Base-by-base conservation (phyloP, 2,797 vertebrate genomes). In the Pristis pectinata region DNA sequence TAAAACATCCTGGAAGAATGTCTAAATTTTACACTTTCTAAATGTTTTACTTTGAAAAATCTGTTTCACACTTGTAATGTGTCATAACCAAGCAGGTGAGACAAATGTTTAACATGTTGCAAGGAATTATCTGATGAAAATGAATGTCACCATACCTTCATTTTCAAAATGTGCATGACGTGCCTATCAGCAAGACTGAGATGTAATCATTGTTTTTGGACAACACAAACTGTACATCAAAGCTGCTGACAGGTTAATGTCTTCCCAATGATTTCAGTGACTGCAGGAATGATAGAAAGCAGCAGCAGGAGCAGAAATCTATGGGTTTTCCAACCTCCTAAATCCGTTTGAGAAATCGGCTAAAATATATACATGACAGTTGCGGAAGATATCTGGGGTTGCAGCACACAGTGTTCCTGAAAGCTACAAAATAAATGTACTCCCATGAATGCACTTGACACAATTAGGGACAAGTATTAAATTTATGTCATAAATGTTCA, bases 181-280 rank as follows among this genome's bases (percentile, higher is more conserved):
- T 53, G 70, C 27, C 64, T 94, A 41, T 94, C 92, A 74, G 70
- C 92, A 76, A 72, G 70, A 94, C 92, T 44, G 30, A 76, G 92
- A 94, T 94, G 92, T 94, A 94, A 94, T 94, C 70, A 56, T 44
- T 94, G 92, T 53, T 94, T 93, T 56, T 85, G 67, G 83, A 85
- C 49, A 49, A 22, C 94, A 94, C 70, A 85, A 87, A 85, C 83
- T 17, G 64, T 91, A 89, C 61, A 89, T 94, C 70, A 94, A 56
- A 49, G 94, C 24, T 89, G 79, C 70, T 95, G 95, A 94, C 85
- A 93, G 85, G 94, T 61, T 94, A 95, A 87, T 92, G 70, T 93
- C 77, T 82, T 94, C 56, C 82, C 37, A 13, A 94, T 93, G 94
- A 82, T 85, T 74, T 94, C 95, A 70, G 80, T 85, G 59, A 77